Base-by-base conservation (phyloP, 2,113 vertebrate species). In the Prochilodus magdalenae region DNA sequence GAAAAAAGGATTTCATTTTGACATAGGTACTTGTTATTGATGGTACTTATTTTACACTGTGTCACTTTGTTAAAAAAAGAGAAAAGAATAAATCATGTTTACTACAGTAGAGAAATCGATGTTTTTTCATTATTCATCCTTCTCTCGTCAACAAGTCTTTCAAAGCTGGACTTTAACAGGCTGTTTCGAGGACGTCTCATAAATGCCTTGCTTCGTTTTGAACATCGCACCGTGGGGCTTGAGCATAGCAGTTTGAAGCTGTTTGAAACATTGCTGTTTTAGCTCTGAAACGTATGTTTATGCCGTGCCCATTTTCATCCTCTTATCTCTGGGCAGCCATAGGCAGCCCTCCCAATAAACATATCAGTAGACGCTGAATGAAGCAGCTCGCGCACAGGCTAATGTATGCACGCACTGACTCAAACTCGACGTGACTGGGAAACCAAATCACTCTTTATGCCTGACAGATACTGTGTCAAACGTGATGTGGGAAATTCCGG, bases 61-160 rank as follows among this genome's bases (percentile, higher is more conserved):
- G 85, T 83, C 83, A 88, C 85, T 86, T 88, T 88, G 75, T 75
- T 55, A 24, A 73, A 75, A 47, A 74, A 65, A 20, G n/a, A 47
- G n/a, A 81, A 81, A 81, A 69, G 33, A 82, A 82, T 84, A 74
- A 85, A 78, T 78, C 66, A 77, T 75, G 55, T 85, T 74, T 81
- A 69, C 79, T 57, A 67, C 66, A 22, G 74, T 36, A 49, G 30
- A 70, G 16, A 47, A 49, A 75, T 53, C 27, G 24, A 15, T 27
- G 16, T 60, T 77, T 71, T 14, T 77, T n/a, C 63, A 11, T 29
- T 77, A 69, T 63, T 81, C 16, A 57, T 47, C 18, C 60, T 27
- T 30, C 51, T 14, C 1, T 72, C 40, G 44, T 70, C 33, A 44
- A n/a, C 16, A 59, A 51, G 26, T 76, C 4, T 49, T 49, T 66